Evolutionary conservation across 2,888 invertebrate species (phyloP).

Genomic region (Metallyticus violacea): DNA sequence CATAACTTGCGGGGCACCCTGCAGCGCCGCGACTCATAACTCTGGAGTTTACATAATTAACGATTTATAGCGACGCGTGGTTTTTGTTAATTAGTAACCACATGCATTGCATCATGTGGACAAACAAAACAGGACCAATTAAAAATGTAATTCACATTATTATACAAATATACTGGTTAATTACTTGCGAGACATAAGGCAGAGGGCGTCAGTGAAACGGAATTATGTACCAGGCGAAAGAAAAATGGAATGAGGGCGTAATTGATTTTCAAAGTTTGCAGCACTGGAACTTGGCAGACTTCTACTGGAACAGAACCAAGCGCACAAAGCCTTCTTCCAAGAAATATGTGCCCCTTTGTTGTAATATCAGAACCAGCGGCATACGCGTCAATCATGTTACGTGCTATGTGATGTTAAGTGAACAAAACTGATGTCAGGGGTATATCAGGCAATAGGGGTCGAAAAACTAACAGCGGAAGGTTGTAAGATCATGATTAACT

Average conservation of each 20-base stretch:
- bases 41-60: not conserved
- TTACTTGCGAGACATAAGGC: not conserved
- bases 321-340: not conserved
- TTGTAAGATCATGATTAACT: too few species aligned
- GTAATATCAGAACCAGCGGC: not conserved
- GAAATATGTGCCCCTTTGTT: not conserved
- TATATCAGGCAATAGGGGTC: too few species aligned
- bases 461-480: too few species aligned
- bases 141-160: not conserved
- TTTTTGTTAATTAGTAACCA: not conserved
- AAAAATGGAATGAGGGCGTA: not conserved
- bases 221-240: too few species aligned
- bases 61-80: not conserved
- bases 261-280: conserved; percentile 3
- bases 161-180: not conserved
- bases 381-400: too few species aligned
- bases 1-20: not conserved
- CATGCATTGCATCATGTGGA: not conserved
- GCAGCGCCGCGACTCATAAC: not conserved
- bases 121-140: not conserved
- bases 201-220: too few species aligned
- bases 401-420: too few species aligned
- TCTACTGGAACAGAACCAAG: not conserved
- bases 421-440: too few species aligned
- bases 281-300: not conserved